A percentile compares a stretch with the other conserved stretches of the same genome.
phyloP scores from a whole-genome alignment of 2,888 invertebrate genomes.

The Nephrotoma flavescens region DNA sequence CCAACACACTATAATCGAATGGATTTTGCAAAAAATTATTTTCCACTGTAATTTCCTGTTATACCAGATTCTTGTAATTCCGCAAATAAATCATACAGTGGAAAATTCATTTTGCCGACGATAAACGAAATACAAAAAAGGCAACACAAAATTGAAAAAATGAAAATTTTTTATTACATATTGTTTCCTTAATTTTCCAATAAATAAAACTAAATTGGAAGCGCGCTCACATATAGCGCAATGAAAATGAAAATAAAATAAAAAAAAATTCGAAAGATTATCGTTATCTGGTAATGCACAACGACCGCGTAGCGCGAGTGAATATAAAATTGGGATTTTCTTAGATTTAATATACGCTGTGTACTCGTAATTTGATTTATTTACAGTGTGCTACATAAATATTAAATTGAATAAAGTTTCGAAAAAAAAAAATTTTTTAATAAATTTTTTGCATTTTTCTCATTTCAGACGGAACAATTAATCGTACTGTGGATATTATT shows the following conservation, averaged over 20 bases:
- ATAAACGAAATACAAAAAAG: background rate
- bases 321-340: background rate
- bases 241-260: background rate
- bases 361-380: background rate
- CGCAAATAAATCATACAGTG: background rate
- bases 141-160: background rate
- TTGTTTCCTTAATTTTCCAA: background rate
- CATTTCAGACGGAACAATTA: constrained; percentile 69
- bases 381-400: background rate
- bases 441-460: background rate
- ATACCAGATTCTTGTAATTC: background rate
- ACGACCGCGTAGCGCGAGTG: background rate
- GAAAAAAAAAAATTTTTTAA: background rate
- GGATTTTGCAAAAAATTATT: background rate
- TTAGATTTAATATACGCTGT: background rate
- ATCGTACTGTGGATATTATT: constrained; percentile 76
- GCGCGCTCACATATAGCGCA: background rate
- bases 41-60: background rate
- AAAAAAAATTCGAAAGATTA: background rate
- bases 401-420: background rate
- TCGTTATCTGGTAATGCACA: background rate
- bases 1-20: no score
- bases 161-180: background rate
- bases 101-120: background rate
- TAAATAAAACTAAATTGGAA: background rate